Base-by-base conservation (phyloP, 2,888 invertebrate genomes). In the Hemicrepidius hirtus region DNA sequence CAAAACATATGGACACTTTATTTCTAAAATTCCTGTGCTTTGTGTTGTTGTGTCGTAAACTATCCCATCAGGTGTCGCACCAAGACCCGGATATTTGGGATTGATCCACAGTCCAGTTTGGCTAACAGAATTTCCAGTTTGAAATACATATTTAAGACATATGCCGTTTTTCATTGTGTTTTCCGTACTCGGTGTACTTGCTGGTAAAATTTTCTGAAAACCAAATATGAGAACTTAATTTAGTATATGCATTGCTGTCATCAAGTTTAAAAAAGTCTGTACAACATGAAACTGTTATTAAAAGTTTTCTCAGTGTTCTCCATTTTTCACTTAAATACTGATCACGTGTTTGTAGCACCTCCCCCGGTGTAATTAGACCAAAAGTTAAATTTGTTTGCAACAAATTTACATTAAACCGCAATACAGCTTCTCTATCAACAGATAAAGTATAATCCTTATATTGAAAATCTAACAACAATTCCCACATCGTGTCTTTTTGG, bases 1-100 rank as follows among this genome's bases (percentile, higher is more conserved):
- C 18, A 59, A 59, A 10, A 35, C 37, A 37, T 59, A 37, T 6
- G 59, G 59, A 40, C 59, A 59, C 28, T 41, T 41, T 32, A 60
- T 28, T 59, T 59, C 37, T 10, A 59, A 59, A 9, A 40, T 0
- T 3, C 21, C 16, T 7, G 18, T 7, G 20, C 13, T 35, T 59
- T 37, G 2, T 0, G 4, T 24, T 40, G 40, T 41, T 13, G 13
- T 1, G 13, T 60, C 60, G 1, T n/a, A 40, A 40, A 60, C 16
- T 21, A 60, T 13, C 6, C 60, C 60, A 41, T 60, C 60, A 9
- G 60, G 60, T 13, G 32, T 13, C 4, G 13, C 24, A 18, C 60
- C 60, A 9, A 60, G 20, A n/a, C 60, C 60, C 0, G 41, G 41
- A 40, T 32, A 60, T 41, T 20, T 18, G 4, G 24, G n/a, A 60